phyloP scores from a whole-genome alignment of 2,797 vertebrate species.

The Leuciscus waleckii region DNA sequence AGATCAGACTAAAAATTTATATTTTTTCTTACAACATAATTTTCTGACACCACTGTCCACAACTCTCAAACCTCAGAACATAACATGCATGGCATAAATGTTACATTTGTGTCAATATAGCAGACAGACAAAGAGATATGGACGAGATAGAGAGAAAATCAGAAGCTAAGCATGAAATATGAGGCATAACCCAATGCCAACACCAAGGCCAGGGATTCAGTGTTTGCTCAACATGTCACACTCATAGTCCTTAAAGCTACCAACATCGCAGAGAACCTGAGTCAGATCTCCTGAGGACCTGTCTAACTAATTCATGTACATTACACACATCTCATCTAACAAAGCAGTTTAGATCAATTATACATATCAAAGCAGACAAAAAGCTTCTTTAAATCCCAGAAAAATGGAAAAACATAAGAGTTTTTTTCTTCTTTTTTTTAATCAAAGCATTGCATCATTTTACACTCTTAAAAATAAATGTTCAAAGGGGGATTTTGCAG shows the following conservation, averaged over 20 bases:
- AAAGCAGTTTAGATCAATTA: constrained; percentile 36
- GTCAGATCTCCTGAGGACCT: constrained; percentile 26
- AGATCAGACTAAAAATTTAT: not conserved
- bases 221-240: constrained; percentile 28
- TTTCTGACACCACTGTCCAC: not conserved
- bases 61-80: not conserved
- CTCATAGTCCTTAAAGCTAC: constrained; percentile 17
- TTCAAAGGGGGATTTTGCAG: not conserved
- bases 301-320: constrained; percentile 28
- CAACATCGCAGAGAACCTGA: constrained; percentile 17
- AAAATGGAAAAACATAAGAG: not conserved
- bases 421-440: not conserved
- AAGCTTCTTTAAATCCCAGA: constrained; percentile 20
- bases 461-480: not conserved
- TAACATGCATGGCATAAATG: not conserved
- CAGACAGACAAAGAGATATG: not conserved
- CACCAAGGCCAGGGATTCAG: constrained; percentile 13
- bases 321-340: constrained; percentile 14
- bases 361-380: constrained; percentile 30
- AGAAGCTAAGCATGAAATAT: constrained; percentile 15
- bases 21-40: not conserved
- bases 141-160: not conserved
- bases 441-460: constrained; percentile 24
- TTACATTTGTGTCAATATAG: not conserved
- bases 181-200: not conserved